These are phyloP conservation scores for Sphinx pinastri DNA, from an alignment of 2,888 invertebrate genomes.

Conservation along the genomic window DNA sequence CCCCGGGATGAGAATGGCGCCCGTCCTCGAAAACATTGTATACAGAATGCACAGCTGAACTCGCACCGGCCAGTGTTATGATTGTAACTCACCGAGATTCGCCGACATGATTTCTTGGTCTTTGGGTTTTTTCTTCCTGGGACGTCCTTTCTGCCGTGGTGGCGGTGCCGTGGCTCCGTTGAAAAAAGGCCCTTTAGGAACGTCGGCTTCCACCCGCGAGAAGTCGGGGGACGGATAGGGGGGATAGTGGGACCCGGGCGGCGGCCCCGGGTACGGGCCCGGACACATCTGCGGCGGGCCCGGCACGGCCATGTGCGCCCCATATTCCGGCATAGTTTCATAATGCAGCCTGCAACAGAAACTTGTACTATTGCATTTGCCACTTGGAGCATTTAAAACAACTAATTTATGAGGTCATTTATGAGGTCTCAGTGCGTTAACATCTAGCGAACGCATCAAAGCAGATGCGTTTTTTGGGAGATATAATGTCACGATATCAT, in stretches of 20 bases:
- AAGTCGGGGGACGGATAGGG: slow-evolving; percentile 85
- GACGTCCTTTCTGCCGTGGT: slow-evolving; percentile 96
- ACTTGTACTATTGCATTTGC: slow-evolving; percentile 23
- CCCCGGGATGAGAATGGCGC: slow-evolving; percentile 32
- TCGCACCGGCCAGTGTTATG: slow-evolving; percentile 34
- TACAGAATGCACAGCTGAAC: slow-evolving; percentile 16
- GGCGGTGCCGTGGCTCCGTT: slow-evolving; percentile 83
- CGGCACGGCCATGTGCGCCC: slow-evolving; percentile 81
- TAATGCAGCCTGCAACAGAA: slow-evolving; percentile 72
- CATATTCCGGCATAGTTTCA: slow-evolving; percentile 83
- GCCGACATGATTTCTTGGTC: slow-evolving; percentile 94
- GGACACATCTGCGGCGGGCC: slow-evolving; percentile 84
- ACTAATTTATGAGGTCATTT: slow-evolving; percentile 10
- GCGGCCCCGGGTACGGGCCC: slow-evolving; percentile 80
- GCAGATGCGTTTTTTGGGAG: slow-evolving; percentile 10
- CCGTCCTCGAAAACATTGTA: background rate
- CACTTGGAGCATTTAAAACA: background rate
- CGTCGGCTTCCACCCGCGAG: slow-evolving; percentile 77
- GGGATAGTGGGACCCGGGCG: slow-evolving; percentile 76
- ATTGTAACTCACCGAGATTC: slow-evolving; percentile 88
- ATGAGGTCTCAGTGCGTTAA: background rate
- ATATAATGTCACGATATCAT: background rate
- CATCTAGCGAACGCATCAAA: slow-evolving; percentile 1
- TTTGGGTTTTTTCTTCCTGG: slow-evolving; percentile 96
- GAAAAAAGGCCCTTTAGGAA: slow-evolving; percentile 83